Evolutionary conservation across 2,797 vertebrate species (phyloP).

Genomic region (Distichodus sexfasciatus): DNA sequence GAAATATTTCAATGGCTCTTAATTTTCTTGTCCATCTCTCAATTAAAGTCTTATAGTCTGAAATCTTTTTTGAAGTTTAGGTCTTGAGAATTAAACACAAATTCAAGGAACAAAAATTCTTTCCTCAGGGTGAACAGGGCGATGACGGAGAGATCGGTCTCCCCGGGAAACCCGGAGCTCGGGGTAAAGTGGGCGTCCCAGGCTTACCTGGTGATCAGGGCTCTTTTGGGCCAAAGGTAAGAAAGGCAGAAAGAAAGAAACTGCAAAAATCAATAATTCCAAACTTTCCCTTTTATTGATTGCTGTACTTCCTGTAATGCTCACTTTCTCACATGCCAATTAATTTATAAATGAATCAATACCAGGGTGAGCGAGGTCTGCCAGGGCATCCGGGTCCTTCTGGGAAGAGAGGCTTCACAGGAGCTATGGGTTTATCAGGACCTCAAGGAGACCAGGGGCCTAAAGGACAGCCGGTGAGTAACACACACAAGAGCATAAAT

Average conservation of each 20-base stretch:
- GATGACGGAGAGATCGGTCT: slow-evolving; percentile 86
- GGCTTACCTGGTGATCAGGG: slow-evolving; percentile 94
- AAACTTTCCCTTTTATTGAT: no score
- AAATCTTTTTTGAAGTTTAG: no score
- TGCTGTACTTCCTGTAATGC: neutral
- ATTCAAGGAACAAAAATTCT: no score
- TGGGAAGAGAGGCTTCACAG: slow-evolving; percentile 87
- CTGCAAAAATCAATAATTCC: neutral
- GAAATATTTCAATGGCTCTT: slow-evolving; percentile 41
- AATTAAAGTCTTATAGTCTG: neutral
- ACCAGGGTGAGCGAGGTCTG: slow-evolving; percentile 89
- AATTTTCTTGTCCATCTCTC: neutral
- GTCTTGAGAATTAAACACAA: no score
- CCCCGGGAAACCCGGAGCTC: slow-evolving; percentile 81
- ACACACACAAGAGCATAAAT: neutral
- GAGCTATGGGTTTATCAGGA: slow-evolving; percentile 88
- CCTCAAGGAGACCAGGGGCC: slow-evolving; percentile 80
- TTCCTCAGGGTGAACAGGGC: slow-evolving; percentile 87
- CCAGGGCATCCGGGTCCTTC: slow-evolving; percentile 82
- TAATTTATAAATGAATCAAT: neutral
- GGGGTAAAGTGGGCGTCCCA: slow-evolving; percentile 83
- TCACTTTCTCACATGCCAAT: neutral
- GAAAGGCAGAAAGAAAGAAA: neutral
- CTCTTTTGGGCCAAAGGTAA: slow-evolving; percentile 88
- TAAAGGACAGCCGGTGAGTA: slow-evolving; percentile 91